A percentile compares a stretch with the other conserved stretches of the same genome.
phyloP scores from a whole-genome alignment of 1,140 invertebrate species.

The Drosophila eugracilis region DNA sequence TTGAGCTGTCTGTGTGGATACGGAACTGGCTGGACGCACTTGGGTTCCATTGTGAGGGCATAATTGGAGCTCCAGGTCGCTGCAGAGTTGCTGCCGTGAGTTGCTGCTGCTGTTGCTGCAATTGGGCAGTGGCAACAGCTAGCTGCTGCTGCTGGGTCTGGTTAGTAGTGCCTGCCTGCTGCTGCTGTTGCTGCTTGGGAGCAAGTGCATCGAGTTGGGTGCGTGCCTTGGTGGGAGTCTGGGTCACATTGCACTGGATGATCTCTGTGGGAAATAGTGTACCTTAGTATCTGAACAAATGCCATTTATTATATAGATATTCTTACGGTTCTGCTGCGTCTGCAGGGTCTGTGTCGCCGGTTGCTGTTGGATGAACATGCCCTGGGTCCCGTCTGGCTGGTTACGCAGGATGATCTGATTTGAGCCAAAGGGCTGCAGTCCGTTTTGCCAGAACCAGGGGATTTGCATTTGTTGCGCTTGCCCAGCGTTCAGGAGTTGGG shows the following conservation, averaged over 20 bases:
- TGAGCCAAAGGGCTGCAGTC: slow-evolving; percentile 89
- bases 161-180: slow-evolving; percentile 21
- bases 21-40: slow-evolving; percentile 90
- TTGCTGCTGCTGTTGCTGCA: slow-evolving; percentile 68
- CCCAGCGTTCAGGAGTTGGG: slow-evolving; percentile 87
- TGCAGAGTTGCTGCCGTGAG: slow-evolving; percentile 58
- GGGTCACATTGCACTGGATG: slow-evolving; percentile 83
- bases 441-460: slow-evolving; percentile 88
- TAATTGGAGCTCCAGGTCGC: slow-evolving; percentile 84
- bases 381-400: slow-evolving; percentile 89
- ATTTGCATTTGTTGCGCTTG: slow-evolving; percentile 87
- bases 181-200: slow-evolving; percentile 74
- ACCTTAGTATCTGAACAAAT: not conserved
- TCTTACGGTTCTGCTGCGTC: slow-evolving; percentile 81
- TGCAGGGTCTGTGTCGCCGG: slow-evolving; percentile 85
- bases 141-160: slow-evolving; percentile 56
- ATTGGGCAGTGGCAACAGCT: slow-evolving; percentile 56
- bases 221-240: slow-evolving; percentile 72
- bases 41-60: slow-evolving; percentile 87
- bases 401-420: slow-evolving; percentile 94
- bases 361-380: slow-evolving; percentile 95
- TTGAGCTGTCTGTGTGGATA: slow-evolving; percentile 90
- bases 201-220: slow-evolving; percentile 72
- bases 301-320: slow-evolving; percentile 14
- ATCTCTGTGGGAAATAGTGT: slow-evolving; percentile 61